Base-by-base conservation (phyloP, 2,797 vertebrate species). In the Sebastes iracundus region DNA sequence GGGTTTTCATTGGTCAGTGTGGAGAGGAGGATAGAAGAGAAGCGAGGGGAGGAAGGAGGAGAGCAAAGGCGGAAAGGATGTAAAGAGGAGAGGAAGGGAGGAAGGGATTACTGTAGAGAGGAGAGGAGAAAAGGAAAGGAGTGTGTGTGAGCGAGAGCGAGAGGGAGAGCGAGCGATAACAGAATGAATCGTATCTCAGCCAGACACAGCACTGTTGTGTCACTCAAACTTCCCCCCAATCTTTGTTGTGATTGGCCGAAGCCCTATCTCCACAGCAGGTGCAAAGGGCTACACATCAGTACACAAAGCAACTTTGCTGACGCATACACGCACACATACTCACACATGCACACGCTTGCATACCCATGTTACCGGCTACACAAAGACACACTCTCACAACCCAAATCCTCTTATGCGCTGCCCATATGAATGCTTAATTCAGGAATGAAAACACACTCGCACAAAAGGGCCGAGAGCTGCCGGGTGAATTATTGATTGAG, bases 161-260 rank as follows among this genome's bases (percentile, higher is more conserved):
- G 69, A 20, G 76, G 35, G 72, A n/a, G 64, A 72, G 42, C 2
- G 22, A 74, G 79, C 1, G 88, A 94, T 90, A 95, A 92, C 87
- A 85, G 75, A 90, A 86, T 93, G 88, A 95, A 94, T 95, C 90
- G 77, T 95, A 95, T 95, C 94, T 95, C 85, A 58, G 75, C 85
- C 87, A 94, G 92, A 91, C 92, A 87, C 88, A 81, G 86, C 87
- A 81, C 81, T 30, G 81, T 83, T 65, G 68, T 90, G 92, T 93
- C 94, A 91, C 88, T 94, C 91, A 93, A 94, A 93, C 88, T 86
- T 90, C 79, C 62, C 80, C 79, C 76, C 90, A 88, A 90, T 91
- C 88, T 92, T 77, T 88, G 84, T 70, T 87, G 80, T 86, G 90
- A 91, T 91, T 91, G 87, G 90, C 84, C 74, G 12, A 75, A 84